Conservation (phyloP, 1,140 invertebrate genomes). For the Uloborus diversus region DNA sequence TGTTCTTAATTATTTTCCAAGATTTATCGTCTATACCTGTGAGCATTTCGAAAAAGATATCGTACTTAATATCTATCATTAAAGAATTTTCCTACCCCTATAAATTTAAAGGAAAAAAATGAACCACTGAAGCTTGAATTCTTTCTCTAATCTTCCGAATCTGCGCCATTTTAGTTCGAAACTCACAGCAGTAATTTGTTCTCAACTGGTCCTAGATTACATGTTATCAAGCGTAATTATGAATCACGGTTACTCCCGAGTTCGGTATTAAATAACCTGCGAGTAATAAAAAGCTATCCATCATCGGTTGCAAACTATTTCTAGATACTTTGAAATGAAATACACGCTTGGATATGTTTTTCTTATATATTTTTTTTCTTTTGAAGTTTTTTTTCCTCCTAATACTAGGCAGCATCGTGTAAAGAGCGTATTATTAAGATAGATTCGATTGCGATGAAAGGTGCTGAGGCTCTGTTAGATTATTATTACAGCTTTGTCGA, state of each 20-base stretch:
- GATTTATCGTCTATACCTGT: too few relatives aligned
- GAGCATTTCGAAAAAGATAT: too few relatives aligned
- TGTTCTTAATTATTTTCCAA: too few relatives aligned
- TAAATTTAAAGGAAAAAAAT: too few relatives aligned
- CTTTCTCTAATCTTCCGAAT: too few relatives aligned
- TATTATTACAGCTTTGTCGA: background rate
- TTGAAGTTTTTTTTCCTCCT: background rate
- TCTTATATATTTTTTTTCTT: background rate
- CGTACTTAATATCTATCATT: too few relatives aligned
- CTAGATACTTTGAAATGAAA: background rate
- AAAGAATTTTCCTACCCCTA: too few relatives aligned
- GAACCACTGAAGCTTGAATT: too few relatives aligned
- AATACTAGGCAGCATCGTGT: background rate
- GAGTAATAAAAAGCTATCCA: conserved; percentile 4
- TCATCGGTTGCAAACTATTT: background rate
- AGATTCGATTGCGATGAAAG: background rate
- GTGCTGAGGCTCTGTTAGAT: conserved; percentile 4
- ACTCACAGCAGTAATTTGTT: conserved; percentile 1
- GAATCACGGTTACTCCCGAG: background rate
- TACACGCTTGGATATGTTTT: background rate
- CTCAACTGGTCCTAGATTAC: background rate
- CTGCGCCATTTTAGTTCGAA: background rate
- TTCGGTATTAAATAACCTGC: conserved; percentile 6
- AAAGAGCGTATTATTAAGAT: background rate
- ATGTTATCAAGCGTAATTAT: conserved; percentile 19